These are phyloP conservation scores for Phoronis australis DNA, from an alignment of 2,888 invertebrate species.

Conservation along the genomic window DNA sequence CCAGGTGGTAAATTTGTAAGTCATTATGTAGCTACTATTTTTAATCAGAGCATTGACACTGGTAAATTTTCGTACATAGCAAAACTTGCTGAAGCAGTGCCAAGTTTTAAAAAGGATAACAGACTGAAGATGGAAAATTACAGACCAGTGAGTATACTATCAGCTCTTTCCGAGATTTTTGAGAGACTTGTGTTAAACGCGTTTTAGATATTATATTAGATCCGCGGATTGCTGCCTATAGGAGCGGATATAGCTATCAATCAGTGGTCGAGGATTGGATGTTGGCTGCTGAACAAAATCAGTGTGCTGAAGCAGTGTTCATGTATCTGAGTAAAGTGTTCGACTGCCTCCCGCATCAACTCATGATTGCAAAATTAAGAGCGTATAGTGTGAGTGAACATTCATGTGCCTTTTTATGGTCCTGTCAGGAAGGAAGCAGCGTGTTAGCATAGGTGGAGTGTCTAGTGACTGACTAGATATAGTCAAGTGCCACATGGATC, in stretches of 20 bases:
- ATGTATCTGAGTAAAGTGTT: conserved; percentile 16
- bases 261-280: conserved; percentile 11
- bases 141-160: too few species aligned
- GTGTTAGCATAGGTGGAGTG: neutral
- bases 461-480: neutral
- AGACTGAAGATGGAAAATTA: conserved; percentile 2
- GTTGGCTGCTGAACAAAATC: conserved; percentile 9
- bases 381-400: conserved; percentile 10
- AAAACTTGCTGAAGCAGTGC: conserved; percentile 12
- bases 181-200: conserved; percentile 10
- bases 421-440: neutral
- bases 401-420: neutral
- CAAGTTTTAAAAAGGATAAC: conserved; percentile 12
- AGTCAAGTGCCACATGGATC: conserved; percentile 2
- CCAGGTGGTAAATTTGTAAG: neutral
- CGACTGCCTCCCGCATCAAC: conserved; percentile 14
- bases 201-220: too few species aligned
- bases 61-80: conserved; percentile 7
- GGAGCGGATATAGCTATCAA: conserved; percentile 13
- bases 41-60: neutral
- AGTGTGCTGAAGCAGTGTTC: conserved; percentile 10
- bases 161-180: conserved; percentile 11
- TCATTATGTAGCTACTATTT: neutral
- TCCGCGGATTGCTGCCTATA: conserved; percentile 11
- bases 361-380: conserved; percentile 8